Conservation (phyloP, 2,797 vertebrate species). For the Morelia viridis region DNA sequence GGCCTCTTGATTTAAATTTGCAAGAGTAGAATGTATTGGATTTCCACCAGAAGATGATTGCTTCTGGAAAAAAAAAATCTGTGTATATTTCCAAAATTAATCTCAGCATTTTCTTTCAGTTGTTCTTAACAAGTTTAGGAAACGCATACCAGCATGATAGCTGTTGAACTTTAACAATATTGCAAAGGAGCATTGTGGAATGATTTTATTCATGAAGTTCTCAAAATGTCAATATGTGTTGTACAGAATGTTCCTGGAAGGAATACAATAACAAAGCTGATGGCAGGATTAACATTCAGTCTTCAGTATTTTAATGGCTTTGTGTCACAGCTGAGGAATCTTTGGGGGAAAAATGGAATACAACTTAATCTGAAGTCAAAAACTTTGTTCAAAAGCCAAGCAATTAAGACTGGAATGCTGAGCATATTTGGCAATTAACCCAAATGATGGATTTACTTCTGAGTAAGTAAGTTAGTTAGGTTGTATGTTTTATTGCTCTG, state of each 20-base stretch:
- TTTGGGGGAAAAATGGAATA: neutral
- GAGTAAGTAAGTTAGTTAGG: neutral
- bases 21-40: neutral
- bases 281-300: neutral
- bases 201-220: neutral
- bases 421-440: neutral
- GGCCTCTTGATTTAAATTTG: neutral
- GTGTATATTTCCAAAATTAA: neutral
- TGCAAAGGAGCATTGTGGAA: neutral
- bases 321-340: neutral
- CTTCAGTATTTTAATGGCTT: neutral
- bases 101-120: neutral
- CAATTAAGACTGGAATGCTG: neutral
- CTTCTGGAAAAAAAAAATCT: neutral
- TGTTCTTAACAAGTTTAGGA: neutral
- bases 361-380: neutral
- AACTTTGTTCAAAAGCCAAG: neutral
- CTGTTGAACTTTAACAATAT: neutral
- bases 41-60: neutral
- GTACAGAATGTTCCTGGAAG: neutral
- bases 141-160: neutral
- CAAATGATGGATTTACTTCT: neutral
- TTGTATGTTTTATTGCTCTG: neutral
- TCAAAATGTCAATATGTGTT: neutral
- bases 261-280: neutral